A percentile compares a stretch with the other conserved stretches of the same genome.
Conservation (phyloP, 1,140 invertebrate species). For the Heliconius himera region DNA sequence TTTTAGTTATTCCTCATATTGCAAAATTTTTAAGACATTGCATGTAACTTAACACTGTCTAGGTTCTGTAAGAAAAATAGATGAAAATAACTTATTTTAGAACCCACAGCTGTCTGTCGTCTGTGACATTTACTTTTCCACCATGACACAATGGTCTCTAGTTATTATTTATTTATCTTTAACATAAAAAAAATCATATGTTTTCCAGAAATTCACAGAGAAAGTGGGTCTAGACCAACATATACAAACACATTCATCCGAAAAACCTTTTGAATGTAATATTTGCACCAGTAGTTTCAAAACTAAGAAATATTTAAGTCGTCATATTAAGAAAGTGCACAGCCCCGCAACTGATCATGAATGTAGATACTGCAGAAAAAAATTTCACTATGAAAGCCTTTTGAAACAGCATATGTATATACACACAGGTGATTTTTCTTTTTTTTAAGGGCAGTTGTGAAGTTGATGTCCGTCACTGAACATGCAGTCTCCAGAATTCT, state of each 20-base stretch:
- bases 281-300: slow-evolving; percentile 44
- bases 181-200: neutral
- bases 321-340: slow-evolving; percentile 69
- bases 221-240: slow-evolving; percentile 35
- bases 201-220: slow-evolving; percentile 43
- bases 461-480: too few relatives aligned
- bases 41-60: too few relatives aligned
- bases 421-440: slow-evolving; percentile 63
- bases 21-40: too few relatives aligned
- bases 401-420: slow-evolving; percentile 81
- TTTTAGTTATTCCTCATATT: too few relatives aligned
- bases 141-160: neutral
- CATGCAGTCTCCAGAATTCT: too few relatives aligned
- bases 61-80: too few relatives aligned
- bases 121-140: too few relatives aligned
- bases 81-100: too few relatives aligned
- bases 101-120: too few relatives aligned
- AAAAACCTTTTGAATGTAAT: slow-evolving; percentile 40
- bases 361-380: slow-evolving; percentile 84
- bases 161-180: neutral
- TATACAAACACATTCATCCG: slow-evolving; percentile 40
- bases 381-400: slow-evolving; percentile 79
- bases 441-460: neutral
- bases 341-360: slow-evolving; percentile 86
- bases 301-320: slow-evolving; percentile 49